phyloP scores from a whole-genome alignment of 2,888 invertebrate species.

The Caenorhabditis wallacei region DNA sequence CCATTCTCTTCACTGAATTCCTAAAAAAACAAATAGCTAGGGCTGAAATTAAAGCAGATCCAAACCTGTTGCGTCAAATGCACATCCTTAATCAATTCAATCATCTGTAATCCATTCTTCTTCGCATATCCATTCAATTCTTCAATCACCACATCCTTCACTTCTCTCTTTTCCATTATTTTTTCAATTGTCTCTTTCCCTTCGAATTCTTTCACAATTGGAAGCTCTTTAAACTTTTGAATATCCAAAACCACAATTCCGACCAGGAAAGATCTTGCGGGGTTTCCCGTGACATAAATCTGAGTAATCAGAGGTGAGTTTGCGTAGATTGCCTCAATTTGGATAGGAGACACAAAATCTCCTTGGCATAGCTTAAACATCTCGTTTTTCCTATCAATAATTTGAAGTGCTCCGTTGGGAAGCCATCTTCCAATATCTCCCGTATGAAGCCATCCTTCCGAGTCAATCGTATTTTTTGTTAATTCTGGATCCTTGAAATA shows the following conservation, averaged over 20 bases:
- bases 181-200: conserved; percentile 30
- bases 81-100: conserved; percentile 83
- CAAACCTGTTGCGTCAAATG: conserved; percentile 79
- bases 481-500: conserved; percentile 93
- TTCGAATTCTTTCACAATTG: conserved; percentile 37
- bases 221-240: conserved; percentile 72
- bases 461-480: conserved; percentile 92
- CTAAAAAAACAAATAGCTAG: conserved; percentile 62
- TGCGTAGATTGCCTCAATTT: conserved; percentile 84
- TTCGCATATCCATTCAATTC: conserved; percentile 69
- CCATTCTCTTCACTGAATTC: conserved; percentile 84
- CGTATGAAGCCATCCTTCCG: conserved; percentile 83
- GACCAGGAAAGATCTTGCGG: not conserved
- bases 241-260: conserved; percentile 81
- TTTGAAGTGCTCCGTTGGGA: conserved; percentile 86
- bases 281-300: conserved; percentile 84
- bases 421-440: conserved; percentile 98
- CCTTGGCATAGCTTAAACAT: conserved; percentile 85
- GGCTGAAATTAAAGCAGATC: too few species aligned
- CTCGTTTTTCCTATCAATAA: conserved; percentile 85
- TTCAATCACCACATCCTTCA: conserved; percentile 49
- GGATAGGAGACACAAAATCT: conserved; percentile 85
- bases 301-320: conserved; percentile 84
- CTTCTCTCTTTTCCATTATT: conserved; percentile 42
- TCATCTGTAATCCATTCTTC: conserved; percentile 76